Evolutionary conservation across 2,797 vertebrate genomes (phyloP).

Genomic region (Coracias cyanogaster): DNA sequence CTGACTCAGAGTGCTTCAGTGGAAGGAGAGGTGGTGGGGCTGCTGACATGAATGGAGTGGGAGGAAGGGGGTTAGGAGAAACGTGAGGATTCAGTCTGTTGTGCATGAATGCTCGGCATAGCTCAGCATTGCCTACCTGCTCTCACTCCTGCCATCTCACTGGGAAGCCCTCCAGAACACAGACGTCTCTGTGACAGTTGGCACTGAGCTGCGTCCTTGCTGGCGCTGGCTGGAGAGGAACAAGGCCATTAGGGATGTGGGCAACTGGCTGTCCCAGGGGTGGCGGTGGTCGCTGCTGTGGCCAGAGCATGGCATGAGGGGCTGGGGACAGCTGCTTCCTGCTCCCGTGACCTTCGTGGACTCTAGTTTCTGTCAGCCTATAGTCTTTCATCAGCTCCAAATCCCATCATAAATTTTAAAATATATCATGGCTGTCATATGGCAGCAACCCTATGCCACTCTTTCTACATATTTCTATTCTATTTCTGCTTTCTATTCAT

Average conservation of each 20-base stretch:
- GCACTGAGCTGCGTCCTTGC: not conserved
- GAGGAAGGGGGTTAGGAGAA: not conserved
- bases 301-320: accelerated
- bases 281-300: too few species aligned
- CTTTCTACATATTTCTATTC: not conserved
- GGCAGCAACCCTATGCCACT: not conserved
- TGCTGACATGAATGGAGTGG: accelerated
- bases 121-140: not conserved
- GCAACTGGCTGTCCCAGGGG: not conserved
- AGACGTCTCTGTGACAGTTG: not conserved
- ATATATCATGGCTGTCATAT: not conserved
- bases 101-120: not conserved
- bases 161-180: not conserved
- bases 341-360: not conserved
- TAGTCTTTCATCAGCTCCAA: not conserved
- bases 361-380: not conserved
- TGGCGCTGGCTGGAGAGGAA: not conserved
- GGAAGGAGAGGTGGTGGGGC: not conserved
- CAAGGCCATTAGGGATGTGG: not conserved
- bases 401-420: not conserved
- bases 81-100: not conserved
- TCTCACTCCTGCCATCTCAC: not conserved
- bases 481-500: not conserved
- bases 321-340: not conserved
- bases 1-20: accelerated